Evolutionary conservation across 2,113 vertebrate genomes (phyloP), one percentile per base, ranked within the genome.

Genomic region (Scopus umbretta): DNA sequence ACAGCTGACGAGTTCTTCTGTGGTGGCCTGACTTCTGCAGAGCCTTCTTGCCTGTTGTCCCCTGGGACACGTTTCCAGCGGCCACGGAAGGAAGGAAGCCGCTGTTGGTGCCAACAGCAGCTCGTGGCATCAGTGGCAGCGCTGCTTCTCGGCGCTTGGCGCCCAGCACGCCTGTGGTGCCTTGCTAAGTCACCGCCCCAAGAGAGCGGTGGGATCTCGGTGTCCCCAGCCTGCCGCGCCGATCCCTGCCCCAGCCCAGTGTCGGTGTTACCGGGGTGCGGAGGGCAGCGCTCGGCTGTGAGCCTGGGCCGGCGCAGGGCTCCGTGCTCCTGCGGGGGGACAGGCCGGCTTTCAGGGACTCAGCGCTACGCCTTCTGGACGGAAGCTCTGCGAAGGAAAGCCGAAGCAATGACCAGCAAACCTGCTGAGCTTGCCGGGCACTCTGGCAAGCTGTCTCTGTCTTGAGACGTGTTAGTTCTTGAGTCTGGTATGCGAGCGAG

Each of bases 101-200:
- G 0, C 38, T 5, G 26, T 16, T 20, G 0, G 2, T 10, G 30
- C 56, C 10, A 3, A 16, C 36, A 42, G 80, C 25, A 18, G 56
- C 67, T n/a, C 6, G 6, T 19, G 56, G 47, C 47, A 12, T 5
- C 38, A 0, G 7, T 25, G 38, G 19, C 13, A 16, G 38, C 1
- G 15, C 67, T 3, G 10, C 43, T 38, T 3, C 50, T 12, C 34
- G 52, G 42, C 6, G 13, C 42, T 12, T 40, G 52, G 42, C 6
- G 13, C 42, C 18, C 15, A 3, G 13, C 22, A 1, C 5, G 50
- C 40, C 78, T 13, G 16, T 1, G n/a, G 53, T 34, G 43, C 66
- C 18, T 50, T 2, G 11, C n/a, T 13, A 16, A 12, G 23, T 17
- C 66, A 6, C 63, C 0, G 21, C 26, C 6, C 20, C 26, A 10